Percentiles rank a stretch among this genome's conserved stretches.
phyloP scores from a whole-genome alignment of 2,888 invertebrate genomes.

The Orthosia cruda region DNA sequence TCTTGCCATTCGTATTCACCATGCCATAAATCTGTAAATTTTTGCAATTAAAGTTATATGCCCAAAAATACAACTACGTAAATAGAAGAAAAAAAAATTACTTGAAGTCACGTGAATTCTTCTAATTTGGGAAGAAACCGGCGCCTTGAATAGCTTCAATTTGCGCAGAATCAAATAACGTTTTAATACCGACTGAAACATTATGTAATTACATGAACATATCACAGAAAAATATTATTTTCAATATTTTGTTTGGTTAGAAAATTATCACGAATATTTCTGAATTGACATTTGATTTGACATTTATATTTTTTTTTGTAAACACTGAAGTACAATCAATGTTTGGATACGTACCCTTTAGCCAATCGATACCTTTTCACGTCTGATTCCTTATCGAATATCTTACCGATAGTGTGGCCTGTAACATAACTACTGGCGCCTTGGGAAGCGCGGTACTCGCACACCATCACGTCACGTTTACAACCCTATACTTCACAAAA shows the following conservation, averaged over 20 bases:
- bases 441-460: too few species aligned
- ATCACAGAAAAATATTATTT: constrained; percentile 47
- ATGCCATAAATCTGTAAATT: constrained; percentile 91
- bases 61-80: constrained; percentile 28
- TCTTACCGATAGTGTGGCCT: too few species aligned
- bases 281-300: constrained; percentile 5
- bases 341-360: constrained; percentile 15
- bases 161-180: constrained; percentile 44
- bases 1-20: constrained; percentile 98
- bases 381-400: too few species aligned
- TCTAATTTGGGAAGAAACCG: constrained; percentile 66
- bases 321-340: not conserved
- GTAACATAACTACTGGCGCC: too few species aligned
- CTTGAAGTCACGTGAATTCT: constrained; percentile 79
- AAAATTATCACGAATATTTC: constrained; percentile 48
- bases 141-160: constrained; percentile 58
- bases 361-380: too few species aligned
- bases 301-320: not conserved
- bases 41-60: constrained; percentile 39
- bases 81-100: constrained; percentile 63
- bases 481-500: too few species aligned
- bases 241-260: constrained; percentile 66
- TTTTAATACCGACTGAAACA: constrained; percentile 69
- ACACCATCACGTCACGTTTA: too few species aligned
- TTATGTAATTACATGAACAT: constrained; percentile 70